Evolutionary conservation across 1,140 invertebrate species (phyloP).

Genomic region (Pinna nobilis): DNA sequence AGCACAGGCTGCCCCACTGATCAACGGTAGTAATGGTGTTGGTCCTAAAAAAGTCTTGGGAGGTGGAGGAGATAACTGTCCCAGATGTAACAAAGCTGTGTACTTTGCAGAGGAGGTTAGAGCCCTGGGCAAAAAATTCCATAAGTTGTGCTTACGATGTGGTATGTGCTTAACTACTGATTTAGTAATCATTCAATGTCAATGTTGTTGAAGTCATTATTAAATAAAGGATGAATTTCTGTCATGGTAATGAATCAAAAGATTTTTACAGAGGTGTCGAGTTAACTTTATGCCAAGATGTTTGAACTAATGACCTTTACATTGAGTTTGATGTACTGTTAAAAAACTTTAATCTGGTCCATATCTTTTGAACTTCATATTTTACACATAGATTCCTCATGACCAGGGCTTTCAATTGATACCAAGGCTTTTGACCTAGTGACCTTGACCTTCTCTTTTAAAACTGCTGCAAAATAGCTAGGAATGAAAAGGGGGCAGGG

Average conservation of each 20-base stretch:
- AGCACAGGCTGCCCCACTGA: slow-evolving; percentile 28
- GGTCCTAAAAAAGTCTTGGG: slow-evolving; percentile 66
- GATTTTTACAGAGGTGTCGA: too few species aligned
- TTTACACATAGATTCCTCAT: too few species aligned
- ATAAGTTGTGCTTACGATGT: slow-evolving; percentile 99
- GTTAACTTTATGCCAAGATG: too few species aligned
- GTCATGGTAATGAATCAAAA: not conserved
- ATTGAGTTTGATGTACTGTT: too few species aligned
- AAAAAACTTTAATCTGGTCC: too few species aligned
- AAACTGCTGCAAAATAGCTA: too few species aligned
- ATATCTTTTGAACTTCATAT: too few species aligned
- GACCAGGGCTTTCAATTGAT: too few species aligned
- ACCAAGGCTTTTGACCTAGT: too few species aligned
- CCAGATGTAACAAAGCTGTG: slow-evolving; percentile 77
- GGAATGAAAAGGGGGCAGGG: too few species aligned
- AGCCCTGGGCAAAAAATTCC: slow-evolving; percentile 92
- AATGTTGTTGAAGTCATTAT: not conserved
- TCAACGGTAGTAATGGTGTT: slow-evolving; percentile 38
- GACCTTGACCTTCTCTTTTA: too few species aligned
- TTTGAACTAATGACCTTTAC: too few species aligned
- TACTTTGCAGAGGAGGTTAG: slow-evolving; percentile 79
- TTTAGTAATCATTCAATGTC: not conserved
- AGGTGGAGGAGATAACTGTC: slow-evolving; percentile 68
- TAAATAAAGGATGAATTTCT: not conserved
- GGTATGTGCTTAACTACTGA: slow-evolving; percentile 84